These are phyloP conservation scores for Drosophila buzzatii DNA, from an alignment of 2,888 invertebrate genomes.

Conservation along the genomic window DNA sequence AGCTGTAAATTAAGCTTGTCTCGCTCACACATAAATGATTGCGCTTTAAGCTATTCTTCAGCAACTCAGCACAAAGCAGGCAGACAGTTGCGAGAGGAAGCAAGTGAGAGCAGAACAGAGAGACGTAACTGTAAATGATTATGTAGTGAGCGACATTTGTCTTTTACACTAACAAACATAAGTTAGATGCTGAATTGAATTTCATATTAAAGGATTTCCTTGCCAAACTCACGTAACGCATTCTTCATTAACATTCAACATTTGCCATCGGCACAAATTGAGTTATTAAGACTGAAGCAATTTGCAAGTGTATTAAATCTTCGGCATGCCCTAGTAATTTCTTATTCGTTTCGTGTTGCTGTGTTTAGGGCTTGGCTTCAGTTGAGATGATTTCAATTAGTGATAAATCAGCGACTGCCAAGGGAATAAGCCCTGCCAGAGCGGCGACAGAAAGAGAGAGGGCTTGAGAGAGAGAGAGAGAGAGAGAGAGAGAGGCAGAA, in stretches of 20 bases:
- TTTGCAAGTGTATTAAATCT: conserved; percentile 26
- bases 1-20: background rate
- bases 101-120: background rate
- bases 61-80: background rate
- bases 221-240: background rate
- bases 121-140: background rate
- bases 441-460: no score
- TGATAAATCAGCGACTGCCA: conserved; percentile 52
- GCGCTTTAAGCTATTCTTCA: background rate
- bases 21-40: background rate
- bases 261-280: conserved; percentile 8
- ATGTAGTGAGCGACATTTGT: background rate
- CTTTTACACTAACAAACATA: background rate
- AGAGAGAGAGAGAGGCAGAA: no score
- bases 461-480: background rate
- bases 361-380: conserved; percentile 39
- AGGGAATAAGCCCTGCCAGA: conserved; percentile 12
- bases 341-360: conserved; percentile 1
- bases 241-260: no score
- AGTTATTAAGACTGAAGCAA: conserved; percentile 7
- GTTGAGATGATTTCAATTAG: conserved; percentile 63
- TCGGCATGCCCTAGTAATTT: conserved; percentile 7
- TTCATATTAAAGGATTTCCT: background rate
- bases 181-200: background rate
- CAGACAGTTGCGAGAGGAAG: background rate